Evolutionary conservation across 2,113 vertebrate species (phyloP), one percentile per base, ranked within the genome.

Genomic region (Tachysurus fulvidraco): DNA sequence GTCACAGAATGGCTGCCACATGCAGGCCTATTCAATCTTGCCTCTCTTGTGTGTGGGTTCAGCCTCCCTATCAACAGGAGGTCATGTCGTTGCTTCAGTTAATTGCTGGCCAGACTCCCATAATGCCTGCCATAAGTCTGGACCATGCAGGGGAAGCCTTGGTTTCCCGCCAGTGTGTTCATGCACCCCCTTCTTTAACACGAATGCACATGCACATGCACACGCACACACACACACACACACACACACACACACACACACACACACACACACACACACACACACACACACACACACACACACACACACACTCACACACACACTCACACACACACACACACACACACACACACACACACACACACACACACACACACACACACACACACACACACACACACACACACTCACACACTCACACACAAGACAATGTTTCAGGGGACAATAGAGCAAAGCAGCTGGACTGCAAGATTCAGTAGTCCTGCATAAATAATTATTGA

Each of bases 381-480:
- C 54, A 21, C 83, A 73, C 57, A 52, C 55, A 54, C 76, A 81
- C 78, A 57, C 76, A 2, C 54, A 21, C 83, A 73, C 57, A 52
- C 55, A 54, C 76, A 81, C 78, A 57, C 76, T n/a, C n/a, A n/a
- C 78, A 57, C 76, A 1, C 54, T 21, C 82, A 73, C 57, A 52
- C 54, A 54, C 76, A 81, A 65, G 57, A 25, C 74, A 74, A 71
- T 59, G 78, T 85, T 85, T 85, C 36, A 78, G 46, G 52, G 84
- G 83, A 89, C 88, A 91, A 90, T 88, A 59, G 85, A 30, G 28
- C 69, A 85, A 79, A 88, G 88, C 91, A 92, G 89, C 90, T 92
- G 91, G 89, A 86, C 83, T 67, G 79, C 89, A 92, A 88, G 30
- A 85, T 57, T 60, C 81, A 69, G 86, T 54, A 83, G 85, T 30